Evolutionary conservation across 2,888 invertebrate genomes (phyloP).

Genomic region (Rosalia funebris): DNA sequence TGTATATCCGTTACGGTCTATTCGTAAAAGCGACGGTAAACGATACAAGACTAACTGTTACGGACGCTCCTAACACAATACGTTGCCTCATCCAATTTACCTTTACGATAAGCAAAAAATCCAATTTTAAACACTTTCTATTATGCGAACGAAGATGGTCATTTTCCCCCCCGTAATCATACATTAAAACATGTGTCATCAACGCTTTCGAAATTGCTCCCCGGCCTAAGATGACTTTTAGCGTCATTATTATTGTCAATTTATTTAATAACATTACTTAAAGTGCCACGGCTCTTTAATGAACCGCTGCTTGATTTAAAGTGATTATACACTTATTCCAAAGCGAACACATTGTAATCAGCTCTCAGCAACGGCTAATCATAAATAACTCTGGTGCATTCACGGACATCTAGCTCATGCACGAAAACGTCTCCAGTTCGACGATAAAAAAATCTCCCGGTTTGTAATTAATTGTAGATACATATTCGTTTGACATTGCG

Average conservation of each 20-base stretch:
- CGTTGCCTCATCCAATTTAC: conserved; percentile 33
- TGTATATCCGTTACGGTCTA: no score
- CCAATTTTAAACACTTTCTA: conserved; percentile 41
- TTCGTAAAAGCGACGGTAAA: conserved; percentile 45
- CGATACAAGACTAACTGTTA: conserved; percentile 36
- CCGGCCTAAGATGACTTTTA: conserved; percentile 31
- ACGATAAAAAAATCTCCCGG: no score
- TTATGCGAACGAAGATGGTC: conserved; percentile 16
- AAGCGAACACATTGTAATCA: conserved; percentile 27
- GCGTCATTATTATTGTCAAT: conserved; percentile 44
- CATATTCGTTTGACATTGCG: no score
- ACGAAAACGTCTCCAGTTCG: no score
- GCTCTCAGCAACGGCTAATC: conserved; percentile 11
- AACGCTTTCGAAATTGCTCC: conserved; percentile 39
- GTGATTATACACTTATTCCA: conserved; percentile 31
- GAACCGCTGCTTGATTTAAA: conserved; percentile 38
- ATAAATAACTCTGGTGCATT: no score
- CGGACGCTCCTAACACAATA: conserved; percentile 12
- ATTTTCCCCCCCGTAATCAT: conserved; percentile 40
- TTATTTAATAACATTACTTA: conserved; percentile 44
- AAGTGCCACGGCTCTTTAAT: conserved; percentile 37
- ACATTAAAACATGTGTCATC: conserved; percentile 43
- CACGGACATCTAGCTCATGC: no score
- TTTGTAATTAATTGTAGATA: no score
- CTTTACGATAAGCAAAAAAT: conserved; percentile 46